Conservation (phyloP, 53 echinoderm and acorn worm species). For the Zoroaster sp. region DNA sequence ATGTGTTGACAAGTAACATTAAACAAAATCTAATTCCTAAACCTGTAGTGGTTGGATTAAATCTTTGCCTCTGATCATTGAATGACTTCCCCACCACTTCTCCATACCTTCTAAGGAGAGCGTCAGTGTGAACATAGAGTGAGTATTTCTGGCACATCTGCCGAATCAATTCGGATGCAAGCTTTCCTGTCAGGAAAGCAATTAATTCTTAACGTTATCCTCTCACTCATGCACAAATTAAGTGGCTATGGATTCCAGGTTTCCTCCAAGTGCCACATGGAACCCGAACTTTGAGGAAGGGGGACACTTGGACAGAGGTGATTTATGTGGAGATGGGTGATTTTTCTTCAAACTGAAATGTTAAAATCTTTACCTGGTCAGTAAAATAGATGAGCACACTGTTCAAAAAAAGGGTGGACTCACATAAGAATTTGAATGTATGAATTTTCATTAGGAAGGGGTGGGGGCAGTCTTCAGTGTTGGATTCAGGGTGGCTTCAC, state of each 20-base stretch:
- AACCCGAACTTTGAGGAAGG: background rate
- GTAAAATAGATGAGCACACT: too few relatives aligned
- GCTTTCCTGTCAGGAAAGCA: slow-evolving; percentile 34
- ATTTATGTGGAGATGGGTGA: background rate
- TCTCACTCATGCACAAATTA: background rate
- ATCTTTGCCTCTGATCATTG: background rate
- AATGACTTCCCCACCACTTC: background rate
- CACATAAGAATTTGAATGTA: too few relatives aligned
- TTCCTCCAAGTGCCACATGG: background rate
- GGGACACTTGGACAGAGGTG: background rate
- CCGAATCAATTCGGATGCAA: background rate
- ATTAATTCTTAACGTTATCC: background rate
- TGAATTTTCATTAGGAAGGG: too few relatives aligned
- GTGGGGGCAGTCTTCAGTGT: too few relatives aligned
- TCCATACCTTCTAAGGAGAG: background rate
- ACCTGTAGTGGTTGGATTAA: background rate
- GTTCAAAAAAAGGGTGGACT: too few relatives aligned
- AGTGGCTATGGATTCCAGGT: background rate
- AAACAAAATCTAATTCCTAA: background rate
- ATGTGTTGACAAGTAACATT: background rate
- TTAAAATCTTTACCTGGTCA: too few relatives aligned
- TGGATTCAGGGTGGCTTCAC: too few relatives aligned
- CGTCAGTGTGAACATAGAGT: background rate
- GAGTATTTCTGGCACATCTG: slow-evolving; percentile 41
- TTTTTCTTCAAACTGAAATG: too few relatives aligned